Evolutionary conservation across 2,888 invertebrate species (phyloP), one percentile per base, ranked within the genome.

Genomic region (Oscheius sp.): DNA sequence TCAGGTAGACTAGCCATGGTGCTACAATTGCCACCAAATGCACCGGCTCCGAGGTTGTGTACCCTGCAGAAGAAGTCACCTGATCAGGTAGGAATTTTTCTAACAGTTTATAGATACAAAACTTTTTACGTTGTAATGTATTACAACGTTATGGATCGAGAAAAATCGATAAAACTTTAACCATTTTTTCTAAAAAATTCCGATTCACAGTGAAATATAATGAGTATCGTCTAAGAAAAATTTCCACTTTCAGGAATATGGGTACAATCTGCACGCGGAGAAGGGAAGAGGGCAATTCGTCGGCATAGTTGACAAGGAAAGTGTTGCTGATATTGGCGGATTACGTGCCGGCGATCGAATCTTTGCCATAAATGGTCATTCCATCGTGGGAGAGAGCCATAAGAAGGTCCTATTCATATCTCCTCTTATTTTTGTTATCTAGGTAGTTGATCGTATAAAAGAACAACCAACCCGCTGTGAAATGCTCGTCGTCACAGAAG

Each of bases 401-500:
- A 82, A 80, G 67, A 78, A 80, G 69, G 84, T 84, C 41, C 36
- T 36, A 8, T 14, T 36, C 14, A 8, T 14, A 8, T 14, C 14
- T 36, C 14, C 14, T 36, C 36, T 36, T 9, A 41, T 41, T 41
- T 17, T 20, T 8, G 33, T n/a, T 14, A 20, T 61, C 45, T 59
- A 83, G 82, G 84, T 85, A 8, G 85, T 85, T 17, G 75, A 74
- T 24, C 67, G 79, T 9, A 85, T 85, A 71, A 85, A 85, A 68
- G 63, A 73, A 26, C 70, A 82, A 44, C 80, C 83, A 50, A 62
- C 73, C 32, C 71, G 95, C 87, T 95, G 95, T 9, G 92, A 91
- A 84, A 89, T 98, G 81, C 89, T 96, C 80, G 94, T 98, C 70
- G 91, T 93, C 73, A 91, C 92, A 85, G 90, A 90, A 36, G 91